Percentiles rank a stretch among this genome's conserved stretches.
Evolutionary conservation across 35 echinoderm and acorn worm species (phyloP).

Genomic region (Ophioderma brevispina): DNA sequence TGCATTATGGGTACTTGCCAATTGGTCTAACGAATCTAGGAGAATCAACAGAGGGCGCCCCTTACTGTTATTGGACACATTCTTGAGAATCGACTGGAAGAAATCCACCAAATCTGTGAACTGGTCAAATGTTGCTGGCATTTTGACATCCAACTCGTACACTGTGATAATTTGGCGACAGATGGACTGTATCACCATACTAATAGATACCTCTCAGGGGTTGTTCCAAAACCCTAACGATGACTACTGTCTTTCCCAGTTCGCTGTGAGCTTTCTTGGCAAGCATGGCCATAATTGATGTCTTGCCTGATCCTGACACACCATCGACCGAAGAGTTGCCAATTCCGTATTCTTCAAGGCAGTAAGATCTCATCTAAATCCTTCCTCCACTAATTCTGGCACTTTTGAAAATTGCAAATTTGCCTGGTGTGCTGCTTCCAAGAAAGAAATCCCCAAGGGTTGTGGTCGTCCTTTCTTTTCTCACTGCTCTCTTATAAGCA

Average conservation of each 20-base stretch:
- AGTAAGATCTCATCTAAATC: slow-evolving; percentile 44
- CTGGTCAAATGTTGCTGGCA: slow-evolving; percentile 46
- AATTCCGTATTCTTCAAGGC: slow-evolving; percentile 62
- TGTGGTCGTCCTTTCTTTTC: slow-evolving; percentile 16
- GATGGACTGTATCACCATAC: slow-evolving; percentile 19
- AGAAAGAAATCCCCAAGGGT: slow-evolving; percentile 38
- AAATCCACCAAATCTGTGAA: slow-evolving; percentile 75
- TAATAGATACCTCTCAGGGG: slow-evolving; percentile 82
- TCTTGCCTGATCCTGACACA: slow-evolving; percentile 88
- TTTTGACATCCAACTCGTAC: slow-evolving; percentile 47
- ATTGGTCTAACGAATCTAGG: slow-evolving; percentile 90
- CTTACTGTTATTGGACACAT: slow-evolving; percentile 55
- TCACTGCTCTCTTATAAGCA: slow-evolving; percentile 44
- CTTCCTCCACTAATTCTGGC: slow-evolving; percentile 55
- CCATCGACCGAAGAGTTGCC: too few species aligned
- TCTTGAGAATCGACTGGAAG: slow-evolving; percentile 65
- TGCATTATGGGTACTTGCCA: slow-evolving; percentile 68
- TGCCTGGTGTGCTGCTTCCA: slow-evolving; percentile 78
- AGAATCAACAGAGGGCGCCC: slow-evolving; percentile 73
- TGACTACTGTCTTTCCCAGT: slow-evolving; percentile 40
- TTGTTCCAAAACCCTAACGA: slow-evolving; percentile 87
- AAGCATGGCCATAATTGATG: slow-evolving; percentile 92
- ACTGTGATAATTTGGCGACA: slow-evolving; percentile 69
- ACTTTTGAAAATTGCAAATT: slow-evolving; percentile 91
- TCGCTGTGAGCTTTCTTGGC: slow-evolving; percentile 54